Percentiles rank a stretch among this genome's conserved stretches.
Conservation (phyloP, 1,140 invertebrate genomes). For the Trissolcus basalis region DNA sequence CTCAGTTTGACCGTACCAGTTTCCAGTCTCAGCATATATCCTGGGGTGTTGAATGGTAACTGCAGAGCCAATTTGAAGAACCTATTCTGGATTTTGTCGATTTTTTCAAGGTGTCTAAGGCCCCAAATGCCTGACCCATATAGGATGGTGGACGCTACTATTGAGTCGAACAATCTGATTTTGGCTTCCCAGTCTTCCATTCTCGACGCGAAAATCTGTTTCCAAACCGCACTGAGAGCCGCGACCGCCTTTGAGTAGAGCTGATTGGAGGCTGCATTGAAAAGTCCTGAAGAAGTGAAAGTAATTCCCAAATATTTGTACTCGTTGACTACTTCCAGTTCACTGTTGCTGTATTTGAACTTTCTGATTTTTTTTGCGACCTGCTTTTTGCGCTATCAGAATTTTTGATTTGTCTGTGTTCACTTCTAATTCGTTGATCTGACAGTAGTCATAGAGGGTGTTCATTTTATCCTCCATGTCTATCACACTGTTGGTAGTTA, state of each 20-base stretch:
- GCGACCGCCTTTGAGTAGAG: background rate
- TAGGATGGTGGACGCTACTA: background rate
- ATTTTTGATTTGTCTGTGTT: slow-evolving; percentile 1
- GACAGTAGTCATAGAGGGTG: slow-evolving; percentile 18
- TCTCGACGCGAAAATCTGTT: background rate
- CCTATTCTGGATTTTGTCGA: background rate
- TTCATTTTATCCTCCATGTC: slow-evolving; percentile 35
- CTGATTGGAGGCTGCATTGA: background rate
- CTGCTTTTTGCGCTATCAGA: background rate
- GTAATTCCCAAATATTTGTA: background rate
- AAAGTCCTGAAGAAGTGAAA: background rate
- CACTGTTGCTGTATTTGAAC: background rate
- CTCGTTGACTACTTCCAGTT: background rate
- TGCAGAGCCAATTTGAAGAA: too few species aligned
- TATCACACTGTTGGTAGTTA: slow-evolving; percentile 5
- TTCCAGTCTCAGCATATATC: too few species aligned
- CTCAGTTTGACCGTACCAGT: too few species aligned
- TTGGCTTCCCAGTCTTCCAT: background rate
- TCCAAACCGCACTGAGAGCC: background rate
- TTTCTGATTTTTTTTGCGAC: slow-evolving; percentile 1
- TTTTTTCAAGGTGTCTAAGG: slow-evolving; percentile 1
- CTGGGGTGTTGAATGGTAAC: too few species aligned
- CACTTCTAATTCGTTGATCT: slow-evolving; percentile 8
- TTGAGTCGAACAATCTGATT: background rate
- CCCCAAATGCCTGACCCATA: background rate